Evolutionary conservation across 2,888 invertebrate species (phyloP).

Genomic region (Tetropium fuscum): DNA sequence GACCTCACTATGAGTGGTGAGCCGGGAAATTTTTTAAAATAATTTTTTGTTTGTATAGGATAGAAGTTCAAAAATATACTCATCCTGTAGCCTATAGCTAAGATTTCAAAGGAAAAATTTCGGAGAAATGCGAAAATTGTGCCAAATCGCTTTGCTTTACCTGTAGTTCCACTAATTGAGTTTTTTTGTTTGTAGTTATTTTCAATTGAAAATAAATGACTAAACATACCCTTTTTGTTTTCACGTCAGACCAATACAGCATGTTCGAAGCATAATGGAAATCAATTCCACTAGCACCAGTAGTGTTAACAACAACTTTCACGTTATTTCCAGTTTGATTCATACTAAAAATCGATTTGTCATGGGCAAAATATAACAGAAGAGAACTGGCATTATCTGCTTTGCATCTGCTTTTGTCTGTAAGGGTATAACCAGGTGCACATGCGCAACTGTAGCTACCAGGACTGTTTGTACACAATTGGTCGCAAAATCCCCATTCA

Average conservation of each 20-base stretch:
- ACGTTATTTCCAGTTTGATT: slow-evolving; percentile 74
- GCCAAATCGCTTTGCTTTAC: no score
- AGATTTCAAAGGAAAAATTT: no score
- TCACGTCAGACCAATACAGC: slow-evolving; percentile 91
- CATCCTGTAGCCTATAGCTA: no score
- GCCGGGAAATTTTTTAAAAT: no score
- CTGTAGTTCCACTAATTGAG: no score
- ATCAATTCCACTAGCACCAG: slow-evolving; percentile 88
- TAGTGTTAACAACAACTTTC: slow-evolving; percentile 80
- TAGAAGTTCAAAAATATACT: no score
- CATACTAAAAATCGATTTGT: slow-evolving; percentile 79
- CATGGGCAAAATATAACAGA: slow-evolving; percentile 78
- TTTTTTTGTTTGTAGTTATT: no score
- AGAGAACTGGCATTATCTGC: slow-evolving; percentile 72
- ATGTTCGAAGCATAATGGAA: slow-evolving; percentile 82
- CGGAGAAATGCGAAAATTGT: no score
- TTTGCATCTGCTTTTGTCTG: slow-evolving; percentile 71
- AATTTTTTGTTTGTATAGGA: no score
- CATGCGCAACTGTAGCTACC: slow-evolving; percentile 90
- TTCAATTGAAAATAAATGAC: slow-evolving; percentile 1
- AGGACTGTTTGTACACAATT: slow-evolving; percentile 89
- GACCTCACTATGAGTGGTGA: no score
- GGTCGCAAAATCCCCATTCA: slow-evolving; percentile 96
- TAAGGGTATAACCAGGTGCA: slow-evolving; percentile 69
- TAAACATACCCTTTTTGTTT: slow-evolving; percentile 82